A percentile compares a stretch with the other conserved stretches of the same genome.
These are phyloP conservation scores for Tichodroma muraria DNA, from an alignment of 2,113 vertebrate genomes.

Conservation along the genomic window DNA sequence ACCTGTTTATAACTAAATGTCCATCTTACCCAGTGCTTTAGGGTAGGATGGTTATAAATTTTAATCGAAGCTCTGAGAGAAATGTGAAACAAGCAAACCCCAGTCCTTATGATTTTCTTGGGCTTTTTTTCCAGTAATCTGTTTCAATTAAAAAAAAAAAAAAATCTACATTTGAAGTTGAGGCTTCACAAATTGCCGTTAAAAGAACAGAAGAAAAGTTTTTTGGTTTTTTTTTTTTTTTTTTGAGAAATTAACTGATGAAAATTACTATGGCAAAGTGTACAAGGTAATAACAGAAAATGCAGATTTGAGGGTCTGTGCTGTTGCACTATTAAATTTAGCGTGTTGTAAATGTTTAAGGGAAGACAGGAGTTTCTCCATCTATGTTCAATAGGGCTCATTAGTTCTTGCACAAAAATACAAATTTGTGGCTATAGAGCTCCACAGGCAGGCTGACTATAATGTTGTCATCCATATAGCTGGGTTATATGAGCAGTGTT, in stretches of 20 bases:
- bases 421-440: not conserved
- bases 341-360: not conserved
- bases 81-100: not conserved
- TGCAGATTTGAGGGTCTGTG: not conserved
- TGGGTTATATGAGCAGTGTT: not conserved
- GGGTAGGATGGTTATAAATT: not conserved
- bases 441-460: not conserved
- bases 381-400: not conserved
- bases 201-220: not conserved
- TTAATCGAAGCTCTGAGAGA: not conserved
- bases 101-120: not conserved
- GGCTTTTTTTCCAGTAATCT: not conserved
- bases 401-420: not conserved
- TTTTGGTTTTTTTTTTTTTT: too few species aligned
- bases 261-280: not conserved
- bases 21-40: not conserved
- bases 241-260: not conserved
- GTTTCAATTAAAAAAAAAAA: not conserved
- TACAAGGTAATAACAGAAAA: not conserved
- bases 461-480: not conserved
- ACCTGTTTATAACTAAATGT: not conserved
- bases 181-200: not conserved
- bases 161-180: not conserved
- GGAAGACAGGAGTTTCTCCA: not conserved
- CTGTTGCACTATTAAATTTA: not conserved